Conservation (phyloP, 1,140 invertebrate genomes). For the Mylabris phalerata region DNA sequence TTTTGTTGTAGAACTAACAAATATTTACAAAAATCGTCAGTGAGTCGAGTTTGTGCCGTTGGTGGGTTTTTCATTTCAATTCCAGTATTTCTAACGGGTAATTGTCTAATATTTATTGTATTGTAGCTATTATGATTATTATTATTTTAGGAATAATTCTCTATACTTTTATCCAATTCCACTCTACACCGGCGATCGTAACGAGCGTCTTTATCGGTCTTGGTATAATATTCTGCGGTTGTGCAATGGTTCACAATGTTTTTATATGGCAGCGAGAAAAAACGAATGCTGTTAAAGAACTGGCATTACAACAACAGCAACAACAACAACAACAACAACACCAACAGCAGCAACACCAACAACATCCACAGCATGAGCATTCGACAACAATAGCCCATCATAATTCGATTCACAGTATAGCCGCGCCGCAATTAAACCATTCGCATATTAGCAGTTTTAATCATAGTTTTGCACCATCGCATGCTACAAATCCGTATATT, state of each 20-base stretch:
- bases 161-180: slow-evolving; percentile 88
- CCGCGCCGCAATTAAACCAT: slow-evolving; percentile 33
- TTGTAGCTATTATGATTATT: slow-evolving; percentile 2
- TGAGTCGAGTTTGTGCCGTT: slow-evolving; percentile 83
- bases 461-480: slow-evolving; percentile 33
- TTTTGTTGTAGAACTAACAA: slow-evolving; percentile 73
- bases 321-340: slow-evolving; percentile 19
- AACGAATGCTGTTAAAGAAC: slow-evolving; percentile 49
- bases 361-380: slow-evolving; percentile 30
- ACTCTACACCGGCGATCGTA: slow-evolving; percentile 83
- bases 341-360: slow-evolving; percentile 24
- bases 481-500: slow-evolving; percentile 37
- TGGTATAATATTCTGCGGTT: slow-evolving; percentile 85
- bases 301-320: slow-evolving; percentile 38
- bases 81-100: slow-evolving; percentile 86
- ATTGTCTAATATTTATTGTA: slow-evolving; percentile 25
- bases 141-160: slow-evolving; percentile 75
- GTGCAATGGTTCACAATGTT: slow-evolving; percentile 88
- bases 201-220: slow-evolving; percentile 82
- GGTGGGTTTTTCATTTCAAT: slow-evolving; percentile 90
- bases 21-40: slow-evolving; percentile 83
- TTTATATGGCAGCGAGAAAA: slow-evolving; percentile 90
- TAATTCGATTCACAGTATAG: slow-evolving; percentile 34
- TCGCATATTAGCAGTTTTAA: slow-evolving; percentile 37
- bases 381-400: slow-evolving; percentile 12